Evolutionary conservation across 1,140 invertebrate genomes (phyloP).

Genomic region (Kradibia gibbosae): DNA sequence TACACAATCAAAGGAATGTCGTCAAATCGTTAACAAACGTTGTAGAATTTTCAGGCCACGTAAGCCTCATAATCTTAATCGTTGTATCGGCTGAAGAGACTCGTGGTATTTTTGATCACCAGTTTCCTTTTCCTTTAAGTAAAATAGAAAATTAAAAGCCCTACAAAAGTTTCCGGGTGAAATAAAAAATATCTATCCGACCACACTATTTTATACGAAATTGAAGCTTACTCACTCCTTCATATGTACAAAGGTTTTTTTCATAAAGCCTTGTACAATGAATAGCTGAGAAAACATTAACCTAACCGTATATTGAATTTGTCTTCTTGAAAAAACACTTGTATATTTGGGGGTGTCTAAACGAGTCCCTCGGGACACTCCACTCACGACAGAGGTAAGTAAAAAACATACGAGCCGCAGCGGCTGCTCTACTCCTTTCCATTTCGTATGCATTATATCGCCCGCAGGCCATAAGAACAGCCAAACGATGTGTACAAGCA

Average conservation of each 20-base stretch:
- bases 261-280: background rate
- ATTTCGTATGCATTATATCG: slow-evolving; percentile 23
- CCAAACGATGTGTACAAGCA: slow-evolving; percentile 18
- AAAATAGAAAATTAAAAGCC: no score
- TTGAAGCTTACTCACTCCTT: no score
- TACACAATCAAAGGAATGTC: background rate
- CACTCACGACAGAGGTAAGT: background rate
- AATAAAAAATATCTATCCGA: no score
- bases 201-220: no score
- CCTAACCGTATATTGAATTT: background rate
- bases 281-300: slow-evolving; percentile 7
- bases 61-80: no score
- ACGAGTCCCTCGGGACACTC: slow-evolving; percentile 4
- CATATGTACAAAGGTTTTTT: no score
- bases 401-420: background rate
- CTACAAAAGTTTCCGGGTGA: no score
- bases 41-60: no score
- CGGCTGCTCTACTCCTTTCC: background rate
- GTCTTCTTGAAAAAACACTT: slow-evolving; percentile 17
- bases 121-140: no score
- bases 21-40: background rate
- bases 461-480: background rate
- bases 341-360: background rate
- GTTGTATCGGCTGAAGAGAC: no score
- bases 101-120: no score